Percentiles rank a stretch among this genome's conserved stretches.
Evolutionary conservation across 2,797 vertebrate species (phyloP).

Genomic region (Brotula barbata): DNA sequence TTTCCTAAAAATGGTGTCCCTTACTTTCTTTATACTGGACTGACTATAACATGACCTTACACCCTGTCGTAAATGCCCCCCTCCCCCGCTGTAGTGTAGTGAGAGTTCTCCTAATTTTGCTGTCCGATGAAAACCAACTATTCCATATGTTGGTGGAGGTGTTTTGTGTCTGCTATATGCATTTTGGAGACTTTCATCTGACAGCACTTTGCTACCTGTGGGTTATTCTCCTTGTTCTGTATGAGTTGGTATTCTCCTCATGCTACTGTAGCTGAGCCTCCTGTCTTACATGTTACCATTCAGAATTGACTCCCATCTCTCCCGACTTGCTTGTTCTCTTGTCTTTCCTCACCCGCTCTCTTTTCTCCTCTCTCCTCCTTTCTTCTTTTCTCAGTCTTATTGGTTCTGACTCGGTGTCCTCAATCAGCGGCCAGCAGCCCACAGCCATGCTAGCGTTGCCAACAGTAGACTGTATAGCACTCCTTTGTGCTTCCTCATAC

Average conservation of each 20-base stretch:
- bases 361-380: slow-evolving; percentile 13
- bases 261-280: slow-evolving; percentile 48
- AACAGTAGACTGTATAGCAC: background rate
- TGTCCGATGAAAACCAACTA: slow-evolving; percentile 57
- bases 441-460: background rate
- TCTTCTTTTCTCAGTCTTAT: slow-evolving; percentile 28
- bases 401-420: slow-evolving; percentile 31
- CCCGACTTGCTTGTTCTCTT: slow-evolving; percentile 58
- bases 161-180: background rate
- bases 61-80: slow-evolving; percentile 31
- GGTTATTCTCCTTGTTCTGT: slow-evolving; percentile 39
- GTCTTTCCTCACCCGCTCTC: background rate
- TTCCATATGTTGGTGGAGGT: background rate
- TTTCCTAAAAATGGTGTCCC: background rate
- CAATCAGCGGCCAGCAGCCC: slow-evolving; percentile 57
- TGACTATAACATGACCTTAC: slow-evolving; percentile 4
- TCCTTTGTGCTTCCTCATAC: background rate
- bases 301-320: slow-evolving; percentile 44
- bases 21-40: background rate
- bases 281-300: slow-evolving; percentile 46
- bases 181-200: slow-evolving; percentile 51
- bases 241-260: slow-evolving; percentile 41
- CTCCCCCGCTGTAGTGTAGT: slow-evolving; percentile 20
- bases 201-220: slow-evolving; percentile 42
- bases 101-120: slow-evolving; percentile 25